Percentiles rank a stretch among this genome's conserved stretches.
Evolutionary conservation across 2,888 invertebrate genomes (phyloP).

Genomic region (Cantharis lateralis): DNA sequence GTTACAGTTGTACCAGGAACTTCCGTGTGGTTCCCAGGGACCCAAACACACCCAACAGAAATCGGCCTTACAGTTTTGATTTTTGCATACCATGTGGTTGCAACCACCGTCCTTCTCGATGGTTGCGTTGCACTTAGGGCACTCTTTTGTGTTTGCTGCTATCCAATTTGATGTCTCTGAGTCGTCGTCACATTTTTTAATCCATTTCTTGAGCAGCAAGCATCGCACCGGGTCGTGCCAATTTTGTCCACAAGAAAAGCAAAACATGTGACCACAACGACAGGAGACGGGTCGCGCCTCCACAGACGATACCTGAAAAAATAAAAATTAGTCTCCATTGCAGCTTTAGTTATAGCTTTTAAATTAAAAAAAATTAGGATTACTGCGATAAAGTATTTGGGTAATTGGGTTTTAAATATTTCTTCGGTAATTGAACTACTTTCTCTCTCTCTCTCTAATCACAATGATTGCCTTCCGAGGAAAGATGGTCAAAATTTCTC

Average conservation of each 20-base stretch:
- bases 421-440: too few relatives aligned
- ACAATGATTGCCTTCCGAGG: too few relatives aligned
- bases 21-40: constrained; percentile 98
- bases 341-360: too few relatives aligned
- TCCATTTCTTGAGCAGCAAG: constrained; percentile 91
- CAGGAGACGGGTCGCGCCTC: constrained; percentile 93
- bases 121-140: constrained; percentile 96
- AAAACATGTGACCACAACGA: constrained; percentile 92
- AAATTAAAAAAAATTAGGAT: too few relatives aligned
- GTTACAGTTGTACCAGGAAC: constrained; percentile 96
- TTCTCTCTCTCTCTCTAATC: too few relatives aligned
- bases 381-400: too few relatives aligned
- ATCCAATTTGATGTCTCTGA: constrained; percentile 99
- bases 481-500: too few relatives aligned
- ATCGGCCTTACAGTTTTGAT: constrained; percentile 96
- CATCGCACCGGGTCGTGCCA: constrained; percentile 99
- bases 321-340: too few relatives aligned
- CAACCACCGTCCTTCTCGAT: constrained; percentile 98
- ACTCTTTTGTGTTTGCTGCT: constrained; percentile 99
- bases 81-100: constrained; percentile 99
- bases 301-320: constrained; percentile 62
- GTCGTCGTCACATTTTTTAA: constrained; percentile 99
- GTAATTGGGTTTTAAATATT: too few relatives aligned
- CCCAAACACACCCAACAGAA: constrained; percentile 99
- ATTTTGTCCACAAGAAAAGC: constrained; percentile 95